phyloP scores from a whole-genome alignment of 2,113 vertebrate species.

The Centropristis striata region DNA sequence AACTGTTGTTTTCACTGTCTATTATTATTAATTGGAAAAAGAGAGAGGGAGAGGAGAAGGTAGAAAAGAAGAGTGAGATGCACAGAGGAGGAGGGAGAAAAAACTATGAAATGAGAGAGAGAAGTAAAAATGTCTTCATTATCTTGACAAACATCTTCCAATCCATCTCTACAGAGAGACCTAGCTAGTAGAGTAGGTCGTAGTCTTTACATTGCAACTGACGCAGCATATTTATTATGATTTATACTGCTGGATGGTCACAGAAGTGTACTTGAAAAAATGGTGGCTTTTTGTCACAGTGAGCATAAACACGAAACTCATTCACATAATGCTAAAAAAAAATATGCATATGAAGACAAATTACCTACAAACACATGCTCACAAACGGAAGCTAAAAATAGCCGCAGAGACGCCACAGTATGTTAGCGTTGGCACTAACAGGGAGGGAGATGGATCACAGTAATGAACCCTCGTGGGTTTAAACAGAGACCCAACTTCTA shows the following conservation, averaged over 20 bases:
- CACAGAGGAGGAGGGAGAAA: background rate
- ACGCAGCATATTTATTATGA: constrained; percentile 20
- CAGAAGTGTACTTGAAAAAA: background rate
- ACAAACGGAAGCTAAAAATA: constrained; percentile 63
- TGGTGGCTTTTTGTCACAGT: constrained; percentile 11
- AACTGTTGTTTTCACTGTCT: background rate
- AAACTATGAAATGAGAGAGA: background rate
- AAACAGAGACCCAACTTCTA: constrained; percentile 73
- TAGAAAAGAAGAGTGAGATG: background rate
- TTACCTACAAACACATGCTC: constrained; percentile 26
- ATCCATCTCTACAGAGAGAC: background rate
- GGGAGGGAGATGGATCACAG: constrained; percentile 73
- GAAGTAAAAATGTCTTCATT: background rate
- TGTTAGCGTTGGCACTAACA: constrained; percentile 61
- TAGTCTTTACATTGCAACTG: background rate
- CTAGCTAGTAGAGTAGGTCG: background rate
- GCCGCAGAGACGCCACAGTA: constrained; percentile 53
- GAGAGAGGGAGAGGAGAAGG: background rate
- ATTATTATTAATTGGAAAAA: background rate
- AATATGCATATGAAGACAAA: constrained; percentile 52
- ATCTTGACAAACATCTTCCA: background rate
- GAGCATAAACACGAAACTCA: constrained; percentile 24
- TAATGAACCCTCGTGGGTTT: constrained; percentile 82
- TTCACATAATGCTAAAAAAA: constrained; percentile 36
- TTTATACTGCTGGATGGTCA: constrained; percentile 6